Evolutionary conservation across 2,113 vertebrate genomes (phyloP), one percentile per base, ranked within the genome.

Genomic region (Actenoides hombroni): DNA sequence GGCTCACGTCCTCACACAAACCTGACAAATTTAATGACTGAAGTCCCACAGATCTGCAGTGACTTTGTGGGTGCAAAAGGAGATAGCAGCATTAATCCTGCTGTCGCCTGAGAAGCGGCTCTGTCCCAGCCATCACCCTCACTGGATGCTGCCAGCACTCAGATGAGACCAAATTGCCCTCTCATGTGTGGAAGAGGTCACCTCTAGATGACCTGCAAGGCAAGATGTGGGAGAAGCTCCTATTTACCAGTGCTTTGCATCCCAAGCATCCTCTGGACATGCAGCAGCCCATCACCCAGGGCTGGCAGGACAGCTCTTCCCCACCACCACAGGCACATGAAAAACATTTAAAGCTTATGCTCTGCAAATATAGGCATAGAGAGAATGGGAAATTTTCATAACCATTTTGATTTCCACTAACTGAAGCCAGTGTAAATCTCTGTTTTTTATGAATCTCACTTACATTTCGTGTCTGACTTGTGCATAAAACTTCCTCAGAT

Each of bases 401-500:
- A 83, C 84, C 78, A 39, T 59, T 94, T 90, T 91, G 86, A 94
- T 96, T 97, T 90, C 93, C 53, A 23, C 89, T 88, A 94, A 95
- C 80, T 89, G 15, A 75, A 91, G 95, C 82, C 53, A 16, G 83
- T 83, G 48, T 97, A 94, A 97, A 98, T 98, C 96, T 94, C 87
- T 77, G 9, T 44, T 86, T 95, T 97, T 97, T 96, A 96, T 97
- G 96, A 97, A 96, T 95, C 96, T 96, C 96, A 89, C 97, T 97
- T 96, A 97, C 96, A 97, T 97, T 97, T 97, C 53, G 80, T 94
- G 93, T 96, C 96, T 82, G 94, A 97, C 97, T 97, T 88, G 94
- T 74, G 86, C 97, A 97, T 98, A 98, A 98, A 98, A 97, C 97
- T 97, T 97, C 81, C 75, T 51, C 87, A 96, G 97, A 98, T 98